Percentiles rank a stretch among this genome's conserved stretches.
These are phyloP conservation scores for Drosophila basisetae DNA, from an alignment of 2,888 invertebrate species.

Conservation along the genomic window DNA sequence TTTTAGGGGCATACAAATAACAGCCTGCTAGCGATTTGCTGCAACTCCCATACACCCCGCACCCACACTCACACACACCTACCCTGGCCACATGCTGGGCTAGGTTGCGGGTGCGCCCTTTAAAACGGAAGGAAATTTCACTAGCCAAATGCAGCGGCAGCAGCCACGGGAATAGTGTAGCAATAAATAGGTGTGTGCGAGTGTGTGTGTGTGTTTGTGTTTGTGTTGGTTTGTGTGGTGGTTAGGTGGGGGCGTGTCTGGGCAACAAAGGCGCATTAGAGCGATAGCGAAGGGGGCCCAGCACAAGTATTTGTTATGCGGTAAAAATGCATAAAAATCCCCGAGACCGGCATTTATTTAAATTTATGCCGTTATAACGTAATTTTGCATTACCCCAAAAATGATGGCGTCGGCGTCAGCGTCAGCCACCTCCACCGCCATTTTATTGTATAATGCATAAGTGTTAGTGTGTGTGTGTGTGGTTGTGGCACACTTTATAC, in stretches of 20 bases:
- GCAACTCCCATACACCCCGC: constrained; percentile 16
- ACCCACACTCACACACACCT: constrained; percentile 16
- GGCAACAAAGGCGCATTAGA: constrained; percentile 72
- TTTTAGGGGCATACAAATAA: constrained; percentile 79
- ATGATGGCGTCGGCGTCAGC: constrained; percentile 68
- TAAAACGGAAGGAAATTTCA: constrained; percentile 79
- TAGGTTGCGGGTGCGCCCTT: constrained; percentile 47
- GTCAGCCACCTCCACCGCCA: constrained; percentile 51
- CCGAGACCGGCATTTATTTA: constrained; percentile 86
- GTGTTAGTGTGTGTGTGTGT: constrained; percentile 19
- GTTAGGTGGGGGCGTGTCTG: constrained; percentile 47
- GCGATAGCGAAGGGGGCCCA: constrained; percentile 53
- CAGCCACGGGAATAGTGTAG: constrained; percentile 37
- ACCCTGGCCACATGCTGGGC: constrained; percentile 20
- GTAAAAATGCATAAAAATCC: constrained; percentile 85
- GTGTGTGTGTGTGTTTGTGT: not conserved
- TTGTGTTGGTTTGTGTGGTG: constrained; percentile 14
- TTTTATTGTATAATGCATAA: constrained; percentile 69
- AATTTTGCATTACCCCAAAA: constrained; percentile 83
- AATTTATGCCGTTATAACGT: constrained; percentile 85
- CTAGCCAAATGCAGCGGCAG: constrained; percentile 73
- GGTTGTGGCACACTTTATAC: constrained; percentile 64
- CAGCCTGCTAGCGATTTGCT: constrained; percentile 58
- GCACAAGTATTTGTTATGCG: constrained; percentile 84
- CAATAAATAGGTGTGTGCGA: constrained; percentile 2